Conservation (phyloP, 2,113 vertebrate species). For the Apteryx owenii region DNA sequence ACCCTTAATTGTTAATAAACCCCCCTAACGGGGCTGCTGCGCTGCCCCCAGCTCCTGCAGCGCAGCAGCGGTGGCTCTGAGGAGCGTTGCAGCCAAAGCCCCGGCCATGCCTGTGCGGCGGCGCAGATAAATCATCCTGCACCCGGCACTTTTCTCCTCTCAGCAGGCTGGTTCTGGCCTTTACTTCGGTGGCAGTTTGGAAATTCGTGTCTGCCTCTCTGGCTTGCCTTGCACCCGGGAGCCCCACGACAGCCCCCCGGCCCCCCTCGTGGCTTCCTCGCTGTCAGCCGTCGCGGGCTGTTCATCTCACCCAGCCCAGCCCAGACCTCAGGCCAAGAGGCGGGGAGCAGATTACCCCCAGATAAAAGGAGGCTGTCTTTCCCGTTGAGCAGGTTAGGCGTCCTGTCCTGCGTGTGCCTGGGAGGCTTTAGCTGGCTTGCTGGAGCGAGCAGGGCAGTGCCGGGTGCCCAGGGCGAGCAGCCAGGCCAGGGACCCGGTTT, state of each 20-base stretch:
- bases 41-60: too few species aligned
- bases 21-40: too few species aligned
- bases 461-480: not conserved
- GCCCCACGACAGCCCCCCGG: not conserved
- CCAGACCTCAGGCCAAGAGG: not conserved
- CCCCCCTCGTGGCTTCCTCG: not conserved
- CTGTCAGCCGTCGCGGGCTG: not conserved
- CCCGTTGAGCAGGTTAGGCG: not conserved
- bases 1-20: not conserved
- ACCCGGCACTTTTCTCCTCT: not conserved
- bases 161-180: not conserved
- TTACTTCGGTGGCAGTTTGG: not conserved
- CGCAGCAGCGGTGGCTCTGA: too few species aligned
- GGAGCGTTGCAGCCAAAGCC: not conserved
- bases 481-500: not conserved
- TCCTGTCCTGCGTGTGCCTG: not conserved
- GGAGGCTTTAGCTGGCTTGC: not conserved
- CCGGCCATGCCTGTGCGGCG: not conserved
- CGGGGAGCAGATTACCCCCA: slow-evolving; percentile 14
- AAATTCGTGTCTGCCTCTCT: not conserved
- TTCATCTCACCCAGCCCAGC: not conserved
- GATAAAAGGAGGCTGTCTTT: not conserved
- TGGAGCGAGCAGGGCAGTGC: not conserved
- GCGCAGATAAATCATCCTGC: too few species aligned
- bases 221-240: not conserved